These are phyloP conservation scores for Acholoe squamosa DNA, from an alignment of 2,888 invertebrate species.

Conservation along the genomic window DNA sequence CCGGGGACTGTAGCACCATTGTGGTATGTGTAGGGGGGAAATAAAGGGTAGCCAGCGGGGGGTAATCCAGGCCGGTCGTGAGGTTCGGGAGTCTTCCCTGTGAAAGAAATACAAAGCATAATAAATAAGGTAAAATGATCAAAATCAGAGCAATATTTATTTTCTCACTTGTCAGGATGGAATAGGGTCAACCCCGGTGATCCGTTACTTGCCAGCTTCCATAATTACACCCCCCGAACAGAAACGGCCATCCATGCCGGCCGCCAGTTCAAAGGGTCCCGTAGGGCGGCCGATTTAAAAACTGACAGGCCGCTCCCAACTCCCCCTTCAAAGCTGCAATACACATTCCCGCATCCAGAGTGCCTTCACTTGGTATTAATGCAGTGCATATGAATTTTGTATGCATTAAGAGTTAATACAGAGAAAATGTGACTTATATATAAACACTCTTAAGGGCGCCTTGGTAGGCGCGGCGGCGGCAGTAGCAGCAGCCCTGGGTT, in stretches of 20 bases:
- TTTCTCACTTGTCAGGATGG: neutral
- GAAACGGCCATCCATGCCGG: neutral
- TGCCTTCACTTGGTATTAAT: neutral
- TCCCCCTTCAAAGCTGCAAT: neutral
- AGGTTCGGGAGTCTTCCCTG: constrained; percentile 65
- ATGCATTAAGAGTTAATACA: too few species aligned
- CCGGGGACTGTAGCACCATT: constrained; percentile 71
- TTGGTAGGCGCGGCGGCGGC: neutral
- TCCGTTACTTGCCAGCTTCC: neutral
- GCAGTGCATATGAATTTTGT: too few species aligned
- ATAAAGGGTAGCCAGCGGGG: constrained; percentile 67
- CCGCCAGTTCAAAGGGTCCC: constrained; percentile 51
- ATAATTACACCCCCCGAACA: constrained; percentile 12
- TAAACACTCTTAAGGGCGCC: too few species aligned
- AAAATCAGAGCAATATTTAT: neutral
- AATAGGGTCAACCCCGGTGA: neutral
- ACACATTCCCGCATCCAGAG: constrained; percentile 32
- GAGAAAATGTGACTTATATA: too few species aligned
- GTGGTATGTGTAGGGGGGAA: constrained; percentile 70
- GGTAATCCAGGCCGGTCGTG: constrained; percentile 65
- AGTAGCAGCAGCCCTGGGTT: neutral
- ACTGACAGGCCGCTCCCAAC: constrained; percentile 47
- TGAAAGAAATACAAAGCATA: neutral
- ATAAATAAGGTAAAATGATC: neutral
- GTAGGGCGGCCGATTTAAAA: constrained; percentile 48